Evolutionary conservation across 2,888 invertebrate genomes (phyloP), one percentile per base, ranked within the genome.

Genomic region (Piscicola geometra): DNA sequence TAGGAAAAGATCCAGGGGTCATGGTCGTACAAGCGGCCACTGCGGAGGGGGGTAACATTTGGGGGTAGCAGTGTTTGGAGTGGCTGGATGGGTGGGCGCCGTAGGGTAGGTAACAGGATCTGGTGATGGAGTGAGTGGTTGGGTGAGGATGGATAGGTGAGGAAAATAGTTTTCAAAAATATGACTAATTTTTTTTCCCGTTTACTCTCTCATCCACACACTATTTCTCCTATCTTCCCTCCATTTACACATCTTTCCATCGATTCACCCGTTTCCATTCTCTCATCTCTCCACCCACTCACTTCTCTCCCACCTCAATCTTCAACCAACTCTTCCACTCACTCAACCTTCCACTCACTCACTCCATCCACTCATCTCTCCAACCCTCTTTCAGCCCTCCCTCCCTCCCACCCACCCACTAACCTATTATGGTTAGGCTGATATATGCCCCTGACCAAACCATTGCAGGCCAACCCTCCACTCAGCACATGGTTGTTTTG

Each of bases 351-450:
- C 47, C 15, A 30, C 71, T 5, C 71, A 30, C 47, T n/a, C 25
- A 1, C 36, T 36, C 28, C 47, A 9, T 5, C 41, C 47, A 28
- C 9, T 18, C 32, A 3, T 25, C 30, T 70, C 41, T 71, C 50
- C 50, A 30, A 25, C 36, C 41, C 30, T 25, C 47, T 21, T 25
- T 47, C 2, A 36, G 30, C 47, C 30, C 25, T 9, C 36, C 30
- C 28, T 30, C 28, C 2, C 41, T 30, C 30, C 9, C 28, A 21
- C 1, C 30, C 30, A 36, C 41, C 41, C 50, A 41, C 60, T n/a
- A 9, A 56, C 60, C 60, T 56, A 35, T 52, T 73, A 30, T 52
- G 60, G 28, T 30, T 56, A 35, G 95, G 94, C 95, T 94, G 68
- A 50, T 75, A 75, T 1, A 67, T 32, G 30, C 75, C 68, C 32